A percentile compares a stretch with the other conserved stretches of the same genome.
Conservation (phyloP, 2,113 vertebrate species). For the Myiagra hebetior region DNA sequence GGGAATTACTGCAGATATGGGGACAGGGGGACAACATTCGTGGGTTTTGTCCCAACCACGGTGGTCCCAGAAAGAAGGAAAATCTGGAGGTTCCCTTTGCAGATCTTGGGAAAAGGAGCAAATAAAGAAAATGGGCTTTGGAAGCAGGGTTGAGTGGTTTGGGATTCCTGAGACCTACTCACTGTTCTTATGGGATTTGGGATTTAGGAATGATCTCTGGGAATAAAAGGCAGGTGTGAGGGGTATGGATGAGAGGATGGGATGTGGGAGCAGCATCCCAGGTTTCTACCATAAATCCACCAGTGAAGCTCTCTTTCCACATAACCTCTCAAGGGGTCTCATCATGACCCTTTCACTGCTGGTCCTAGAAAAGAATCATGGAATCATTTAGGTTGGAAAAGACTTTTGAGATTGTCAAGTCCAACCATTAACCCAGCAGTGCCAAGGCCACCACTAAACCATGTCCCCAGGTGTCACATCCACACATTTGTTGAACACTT, state of each 20-base stretch:
- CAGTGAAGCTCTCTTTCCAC: background rate
- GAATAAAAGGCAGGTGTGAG: background rate
- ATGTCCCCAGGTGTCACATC: background rate
- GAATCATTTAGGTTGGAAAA: background rate
- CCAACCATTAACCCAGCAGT: background rate
- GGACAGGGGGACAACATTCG: too few species aligned
- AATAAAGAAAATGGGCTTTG: background rate
- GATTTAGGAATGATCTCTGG: background rate
- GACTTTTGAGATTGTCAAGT: background rate
- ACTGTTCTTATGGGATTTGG: background rate
- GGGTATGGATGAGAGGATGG: accelerated
- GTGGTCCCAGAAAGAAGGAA: background rate
- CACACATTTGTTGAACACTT: too few species aligned
- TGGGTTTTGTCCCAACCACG: accelerated
- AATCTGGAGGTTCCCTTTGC: background rate
- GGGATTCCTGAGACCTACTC: background rate
- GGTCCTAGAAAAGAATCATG: background rate
- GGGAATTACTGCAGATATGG: background rate
- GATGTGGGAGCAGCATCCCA: background rate
- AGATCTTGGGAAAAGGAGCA: background rate
- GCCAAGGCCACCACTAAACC: background rate
- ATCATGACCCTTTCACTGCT: background rate
- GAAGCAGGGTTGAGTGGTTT: background rate
- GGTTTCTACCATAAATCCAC: background rate
- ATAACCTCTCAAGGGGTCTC: background rate